phyloP scores from a whole-genome alignment of 2,797 vertebrate species.

The Columba guinea region DNA sequence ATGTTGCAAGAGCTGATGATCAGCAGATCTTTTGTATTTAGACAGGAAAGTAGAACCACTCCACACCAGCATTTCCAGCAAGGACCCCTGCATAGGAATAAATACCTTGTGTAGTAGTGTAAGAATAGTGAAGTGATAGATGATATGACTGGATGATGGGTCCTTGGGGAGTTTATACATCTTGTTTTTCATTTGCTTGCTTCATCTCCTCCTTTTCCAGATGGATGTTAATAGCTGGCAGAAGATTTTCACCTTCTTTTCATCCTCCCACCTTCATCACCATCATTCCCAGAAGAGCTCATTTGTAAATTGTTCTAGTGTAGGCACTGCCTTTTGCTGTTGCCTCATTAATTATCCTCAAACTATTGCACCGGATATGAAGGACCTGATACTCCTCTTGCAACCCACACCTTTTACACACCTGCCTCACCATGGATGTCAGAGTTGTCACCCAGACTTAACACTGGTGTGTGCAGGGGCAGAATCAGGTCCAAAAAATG shows the following conservation, averaged over 20 bases:
- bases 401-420: background rate
- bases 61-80: background rate
- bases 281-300: background rate
- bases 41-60: background rate
- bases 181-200: background rate
- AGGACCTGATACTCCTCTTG: background rate
- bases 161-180: background rate
- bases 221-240: background rate
- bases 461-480: background rate
- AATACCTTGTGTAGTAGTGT: background rate
- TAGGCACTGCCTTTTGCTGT: background rate
- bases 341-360: conserved; percentile 1
- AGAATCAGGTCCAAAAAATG: background rate
- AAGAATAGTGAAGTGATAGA: background rate
- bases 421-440: background rate
- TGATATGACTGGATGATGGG: background rate
- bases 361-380: background rate
- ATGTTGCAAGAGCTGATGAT: background rate
- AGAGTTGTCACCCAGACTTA: background rate
- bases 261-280: conserved; percentile 1
- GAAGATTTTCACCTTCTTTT: conserved; percentile 44
- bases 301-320: background rate
- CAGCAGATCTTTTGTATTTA: background rate
- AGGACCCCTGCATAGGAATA: background rate
- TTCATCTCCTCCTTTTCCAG: conserved; percentile 3